Evolutionary conservation across 2,888 invertebrate species (phyloP).

Genomic region (Rutpela maculata): DNA sequence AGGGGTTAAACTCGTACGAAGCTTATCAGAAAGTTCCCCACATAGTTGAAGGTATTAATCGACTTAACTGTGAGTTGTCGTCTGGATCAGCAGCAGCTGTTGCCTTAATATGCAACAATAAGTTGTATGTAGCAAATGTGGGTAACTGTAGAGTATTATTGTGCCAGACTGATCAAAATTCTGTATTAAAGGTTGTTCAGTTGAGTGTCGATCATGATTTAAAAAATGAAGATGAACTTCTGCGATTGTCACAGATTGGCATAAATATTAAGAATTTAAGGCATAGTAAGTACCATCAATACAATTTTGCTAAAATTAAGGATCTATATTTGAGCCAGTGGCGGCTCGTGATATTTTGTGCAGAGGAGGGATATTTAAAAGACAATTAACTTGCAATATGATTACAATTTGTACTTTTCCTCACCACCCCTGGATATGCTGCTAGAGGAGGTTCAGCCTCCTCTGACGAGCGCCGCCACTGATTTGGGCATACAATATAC

Average conservation of each 20-base stretch:
- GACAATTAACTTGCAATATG: too few species aligned
- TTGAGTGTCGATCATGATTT: conserved; percentile 90
- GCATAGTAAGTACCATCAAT: conserved; percentile 74
- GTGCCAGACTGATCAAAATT: conserved; percentile 86
- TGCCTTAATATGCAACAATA: conserved; percentile 85
- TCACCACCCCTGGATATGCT: too few species aligned
- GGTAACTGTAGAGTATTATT: conserved; percentile 84
- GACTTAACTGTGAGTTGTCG: conserved; percentile 85
- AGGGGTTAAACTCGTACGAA: conserved; percentile 82
- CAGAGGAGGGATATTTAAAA: too few species aligned
- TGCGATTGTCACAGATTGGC: conserved; percentile 85
- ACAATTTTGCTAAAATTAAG: not conserved
- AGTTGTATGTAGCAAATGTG: conserved; percentile 91
- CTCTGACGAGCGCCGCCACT: too few species aligned
- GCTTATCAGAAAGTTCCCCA: conserved; percentile 76
- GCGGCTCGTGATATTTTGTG: too few species aligned
- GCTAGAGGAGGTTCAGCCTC: too few species aligned
- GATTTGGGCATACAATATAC: too few species aligned
- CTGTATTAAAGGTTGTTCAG: conserved; percentile 86
- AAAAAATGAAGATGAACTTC: conserved; percentile 88
- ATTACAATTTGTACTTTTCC: too few species aligned
- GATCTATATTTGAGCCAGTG: too few species aligned
- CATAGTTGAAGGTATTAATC: conserved; percentile 81
- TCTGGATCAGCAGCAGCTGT: conserved; percentile 91
- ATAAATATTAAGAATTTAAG: conserved; percentile 83